Evolutionary conservation across 2,888 invertebrate species (phyloP).

Genomic region (Hemistola chrysoprasaria): DNA sequence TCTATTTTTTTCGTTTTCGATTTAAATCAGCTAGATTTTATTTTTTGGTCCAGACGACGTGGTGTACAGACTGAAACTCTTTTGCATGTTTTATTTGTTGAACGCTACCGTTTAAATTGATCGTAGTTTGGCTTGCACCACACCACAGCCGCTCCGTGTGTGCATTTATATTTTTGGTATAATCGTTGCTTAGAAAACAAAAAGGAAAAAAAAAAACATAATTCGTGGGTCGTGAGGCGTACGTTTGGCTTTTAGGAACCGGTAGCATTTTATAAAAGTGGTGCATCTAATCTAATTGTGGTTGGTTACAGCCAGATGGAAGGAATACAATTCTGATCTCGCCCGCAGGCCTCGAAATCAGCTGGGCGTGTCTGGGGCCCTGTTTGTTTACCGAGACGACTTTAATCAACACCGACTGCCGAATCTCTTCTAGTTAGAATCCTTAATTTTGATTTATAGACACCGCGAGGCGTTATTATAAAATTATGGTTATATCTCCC

Average conservation of each 20-base stretch:
- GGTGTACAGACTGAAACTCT: constrained; percentile 42
- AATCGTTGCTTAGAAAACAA: constrained; percentile 23
- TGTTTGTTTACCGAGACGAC: constrained; percentile 73
- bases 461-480: constrained; percentile 68
- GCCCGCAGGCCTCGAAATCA: constrained; percentile 49
- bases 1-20: constrained; percentile 43
- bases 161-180: constrained; percentile 48
- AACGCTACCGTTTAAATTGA: constrained; percentile 64
- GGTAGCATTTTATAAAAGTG: constrained; percentile 54
- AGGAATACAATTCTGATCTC: constrained; percentile 49
- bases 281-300: constrained; percentile 52
- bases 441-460: constrained; percentile 78
- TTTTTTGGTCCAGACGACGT: constrained; percentile 36
- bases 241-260: constrained; percentile 36
- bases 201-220: constrained; percentile 23
- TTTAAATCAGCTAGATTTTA: constrained; percentile 34
- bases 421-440: constrained; percentile 59
- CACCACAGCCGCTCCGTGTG: constrained; percentile 59
- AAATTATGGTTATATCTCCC: constrained; percentile 60
- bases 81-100: constrained; percentile 52
- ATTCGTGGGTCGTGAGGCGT: constrained; percentile 26
- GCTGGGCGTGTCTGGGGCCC: constrained; percentile 47
- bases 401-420: constrained; percentile 69
- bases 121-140: constrained; percentile 58
- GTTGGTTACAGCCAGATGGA: too few relatives aligned